These are phyloP conservation scores for Osmerus eperlanus DNA, from an alignment of 2,113 vertebrate species.

Conservation along the genomic window DNA sequence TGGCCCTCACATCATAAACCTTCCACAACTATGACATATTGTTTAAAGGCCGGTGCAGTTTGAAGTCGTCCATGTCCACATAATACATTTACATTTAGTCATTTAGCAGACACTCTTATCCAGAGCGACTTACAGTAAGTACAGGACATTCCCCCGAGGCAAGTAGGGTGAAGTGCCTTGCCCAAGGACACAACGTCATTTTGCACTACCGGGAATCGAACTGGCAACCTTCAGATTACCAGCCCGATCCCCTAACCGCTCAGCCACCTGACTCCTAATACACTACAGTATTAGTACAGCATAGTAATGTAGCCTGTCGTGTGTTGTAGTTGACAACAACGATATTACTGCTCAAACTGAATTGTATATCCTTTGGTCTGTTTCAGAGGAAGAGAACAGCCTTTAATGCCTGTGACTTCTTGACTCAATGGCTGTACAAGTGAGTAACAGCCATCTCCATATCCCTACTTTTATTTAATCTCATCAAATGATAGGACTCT, in stretches of 20 bases:
- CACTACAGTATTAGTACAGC: neutral
- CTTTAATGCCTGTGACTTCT: constrained; percentile 87
- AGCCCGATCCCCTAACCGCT: too few relatives aligned
- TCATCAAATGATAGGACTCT: neutral
- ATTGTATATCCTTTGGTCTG: constrained; percentile 3
- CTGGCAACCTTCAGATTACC: too few relatives aligned
- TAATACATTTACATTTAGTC: neutral
- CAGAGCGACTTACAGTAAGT: too few relatives aligned
- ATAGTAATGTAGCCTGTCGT: neutral
- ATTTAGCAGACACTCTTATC: too few relatives aligned
- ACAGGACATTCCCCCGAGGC: too few relatives aligned
- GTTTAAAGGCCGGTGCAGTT: neutral
- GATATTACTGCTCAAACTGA: neutral
- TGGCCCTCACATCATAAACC: too few relatives aligned
- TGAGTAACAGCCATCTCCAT: constrained; percentile 67
- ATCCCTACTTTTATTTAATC: neutral
- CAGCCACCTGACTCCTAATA: neutral
- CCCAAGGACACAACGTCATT: too few relatives aligned
- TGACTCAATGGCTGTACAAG: constrained; percentile 94
- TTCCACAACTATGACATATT: too few relatives aligned
- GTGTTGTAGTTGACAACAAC: neutral
- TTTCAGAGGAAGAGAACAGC: constrained; percentile 80
- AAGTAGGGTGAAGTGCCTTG: too few relatives aligned
- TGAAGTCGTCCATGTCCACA: neutral
- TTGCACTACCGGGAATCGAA: too few relatives aligned